Evolutionary conservation across 1,140 invertebrate species (phyloP), one percentile per base, ranked within the genome.

Genomic region (Drosophila erecta): DNA sequence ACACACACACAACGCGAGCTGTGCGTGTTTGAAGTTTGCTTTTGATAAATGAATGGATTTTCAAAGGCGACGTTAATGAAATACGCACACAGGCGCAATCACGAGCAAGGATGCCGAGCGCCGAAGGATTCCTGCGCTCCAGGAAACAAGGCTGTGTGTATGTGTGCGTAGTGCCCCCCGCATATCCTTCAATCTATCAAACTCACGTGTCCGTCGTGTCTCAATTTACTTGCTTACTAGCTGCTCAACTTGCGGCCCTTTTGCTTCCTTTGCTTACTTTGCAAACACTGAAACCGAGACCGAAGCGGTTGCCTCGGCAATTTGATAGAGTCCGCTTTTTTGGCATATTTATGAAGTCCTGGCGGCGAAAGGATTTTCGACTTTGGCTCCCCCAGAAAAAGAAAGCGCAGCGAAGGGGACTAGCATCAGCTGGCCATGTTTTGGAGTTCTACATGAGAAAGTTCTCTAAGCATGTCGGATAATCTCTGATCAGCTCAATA

Each of bases 41-140:
- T 86, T 86, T 86, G 83, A 86, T 86, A 86, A 86, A 86, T 86
- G 83, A 86, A 86, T 87, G 83, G 83, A 86, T 86, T 86, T 86
- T 86, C 83, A 86, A 86, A 86, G 83, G 83, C 83, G 83, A 86
- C 83, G 83, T 86, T 86, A 87, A 86, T 86, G 83, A 86, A 86
- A 86, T 77, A 70, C 75, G 75, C 64, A 76, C 57, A 69, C 72
- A 76, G 58, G 44, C 47, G 33, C 47, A 50, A 50, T 33, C 47
- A 50, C 47, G 47, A 38, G 51, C 44, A 51, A 50, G 44, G 44
- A 62, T 60, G 62, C 62, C 20, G 50, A 57, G 50, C 44, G 44
- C 20, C 44, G 4, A 64, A 62, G 60, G 60, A 62, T 58, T 38
- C 59, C 27, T 24, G 24, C 33, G 47, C 35, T 55, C 30, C 44